Conservation (phyloP, 2,113 vertebrate species). For the Bolborhynchus lineola region DNA sequence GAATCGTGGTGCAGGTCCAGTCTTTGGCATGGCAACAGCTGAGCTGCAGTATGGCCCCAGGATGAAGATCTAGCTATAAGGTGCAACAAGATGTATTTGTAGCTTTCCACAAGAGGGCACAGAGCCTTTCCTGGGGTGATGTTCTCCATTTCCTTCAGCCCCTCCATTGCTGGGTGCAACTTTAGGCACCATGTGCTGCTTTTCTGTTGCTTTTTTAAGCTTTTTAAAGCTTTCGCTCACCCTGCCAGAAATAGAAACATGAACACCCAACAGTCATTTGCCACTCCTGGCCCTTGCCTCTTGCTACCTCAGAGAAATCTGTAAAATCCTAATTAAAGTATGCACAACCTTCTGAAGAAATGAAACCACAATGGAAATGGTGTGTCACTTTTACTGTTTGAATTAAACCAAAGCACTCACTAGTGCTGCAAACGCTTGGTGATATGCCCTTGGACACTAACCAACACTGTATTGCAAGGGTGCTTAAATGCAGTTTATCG, state of each 20-base stretch:
- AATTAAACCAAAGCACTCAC: neutral
- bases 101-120: slow-evolving; percentile 50
- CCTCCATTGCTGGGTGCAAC: neutral
- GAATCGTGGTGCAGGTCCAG: slow-evolving; percentile 58
- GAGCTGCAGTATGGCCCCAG: slow-evolving; percentile 57
- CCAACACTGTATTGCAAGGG: neutral
- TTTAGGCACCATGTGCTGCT: neutral
- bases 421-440: neutral
- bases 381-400: neutral
- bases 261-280: too few species aligned
- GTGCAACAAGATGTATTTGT: slow-evolving; percentile 54
- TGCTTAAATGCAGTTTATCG: neutral
- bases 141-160: neutral
- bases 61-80: slow-evolving; percentile 63
- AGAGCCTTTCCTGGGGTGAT: neutral
- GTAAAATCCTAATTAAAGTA: neutral
- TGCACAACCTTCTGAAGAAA: neutral
- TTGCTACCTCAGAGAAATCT: neutral
- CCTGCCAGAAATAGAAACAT: neutral
- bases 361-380: neutral
- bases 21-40: neutral
- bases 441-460: neutral
- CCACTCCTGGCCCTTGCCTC: neutral
- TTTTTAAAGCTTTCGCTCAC: neutral
- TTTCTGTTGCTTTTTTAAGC: neutral